Percentiles rank a stretch among this genome's conserved stretches.
phyloP scores from a whole-genome alignment of 2,797 vertebrate genomes.

The Myoxocephalus aenaeus region DNA sequence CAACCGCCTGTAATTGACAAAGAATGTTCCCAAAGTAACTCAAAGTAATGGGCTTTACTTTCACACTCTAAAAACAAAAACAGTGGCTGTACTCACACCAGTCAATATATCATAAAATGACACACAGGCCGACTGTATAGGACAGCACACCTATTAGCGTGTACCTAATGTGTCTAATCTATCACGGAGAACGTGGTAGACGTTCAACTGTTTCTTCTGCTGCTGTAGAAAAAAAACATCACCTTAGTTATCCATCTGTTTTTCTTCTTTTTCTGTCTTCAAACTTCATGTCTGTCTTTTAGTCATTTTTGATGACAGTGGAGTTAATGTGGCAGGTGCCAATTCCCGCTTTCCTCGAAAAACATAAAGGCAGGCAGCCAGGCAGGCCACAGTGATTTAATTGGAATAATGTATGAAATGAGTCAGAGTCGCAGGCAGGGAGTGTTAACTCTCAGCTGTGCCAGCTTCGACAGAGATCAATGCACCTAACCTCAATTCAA shows the following conservation, averaged over 20 bases:
- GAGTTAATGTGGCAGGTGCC: constrained; percentile 72
- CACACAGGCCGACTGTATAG: constrained; percentile 67
- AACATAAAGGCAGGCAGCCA: constrained; percentile 62
- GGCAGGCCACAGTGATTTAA: constrained; percentile 80
- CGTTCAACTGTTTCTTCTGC: constrained; percentile 45
- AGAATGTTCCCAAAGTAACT: constrained; percentile 34
- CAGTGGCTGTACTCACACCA: constrained; percentile 56
- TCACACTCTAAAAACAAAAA: constrained; percentile 58
- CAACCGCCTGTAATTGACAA: constrained; percentile 34
- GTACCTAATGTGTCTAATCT: constrained; percentile 72
- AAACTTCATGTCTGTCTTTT: constrained; percentile 43
- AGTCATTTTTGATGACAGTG: constrained; percentile 60
- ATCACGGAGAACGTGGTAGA: constrained; percentile 57
- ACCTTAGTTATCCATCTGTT: constrained; percentile 38
- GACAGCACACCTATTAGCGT: constrained; percentile 68
- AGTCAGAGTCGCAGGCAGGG: constrained; percentile 81
- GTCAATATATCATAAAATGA: constrained; percentile 69
- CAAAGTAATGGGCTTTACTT: constrained; percentile 50
- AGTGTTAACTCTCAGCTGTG: constrained; percentile 84
- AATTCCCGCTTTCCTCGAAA: constrained; percentile 64
- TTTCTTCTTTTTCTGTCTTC: constrained; percentile 10
- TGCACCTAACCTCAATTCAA: constrained; percentile 89
- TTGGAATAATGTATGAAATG: constrained; percentile 89
- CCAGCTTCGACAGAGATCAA: constrained; percentile 88
- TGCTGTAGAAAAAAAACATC: constrained; percentile 51